phyloP scores from a whole-genome alignment of 2,888 invertebrate species.

The Lycia hirtaria region DNA sequence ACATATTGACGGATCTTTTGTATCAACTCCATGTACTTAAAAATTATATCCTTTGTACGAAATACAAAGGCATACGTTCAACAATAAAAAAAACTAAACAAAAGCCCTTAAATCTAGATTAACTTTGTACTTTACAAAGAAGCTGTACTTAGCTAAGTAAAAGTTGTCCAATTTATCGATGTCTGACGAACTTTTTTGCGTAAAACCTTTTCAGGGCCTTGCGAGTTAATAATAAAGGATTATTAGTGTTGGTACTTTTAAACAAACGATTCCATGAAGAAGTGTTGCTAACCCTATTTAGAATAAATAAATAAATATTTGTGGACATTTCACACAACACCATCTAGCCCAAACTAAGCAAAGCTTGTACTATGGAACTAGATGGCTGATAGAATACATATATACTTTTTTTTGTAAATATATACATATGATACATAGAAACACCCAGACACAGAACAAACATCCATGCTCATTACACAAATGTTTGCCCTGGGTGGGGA shows the following conservation, averaged over 20 bases:
- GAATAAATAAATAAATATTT: too few species aligned
- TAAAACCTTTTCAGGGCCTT: constrained; percentile 10
- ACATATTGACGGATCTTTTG: too few species aligned
- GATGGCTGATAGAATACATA: too few species aligned
- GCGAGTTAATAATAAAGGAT: neutral
- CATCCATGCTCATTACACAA: too few species aligned
- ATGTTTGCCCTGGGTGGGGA: too few species aligned
- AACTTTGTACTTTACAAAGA: constrained; percentile 11
- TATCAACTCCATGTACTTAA: neutral
- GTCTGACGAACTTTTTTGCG: constrained; percentile 4
- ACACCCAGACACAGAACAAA: too few species aligned
- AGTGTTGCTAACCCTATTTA: neutral
- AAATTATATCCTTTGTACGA: neutral
- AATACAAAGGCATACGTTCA: constrained; percentile 5
- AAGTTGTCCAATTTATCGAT: constrained; percentile 15
- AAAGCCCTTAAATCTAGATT: constrained; percentile 1
- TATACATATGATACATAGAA: too few species aligned
- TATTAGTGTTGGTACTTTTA: too few species aligned
- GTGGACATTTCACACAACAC: too few species aligned
- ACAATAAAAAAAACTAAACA: constrained; percentile 2
- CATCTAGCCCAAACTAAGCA: too few species aligned
- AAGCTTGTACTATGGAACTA: too few species aligned
- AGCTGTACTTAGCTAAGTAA: constrained; percentile 1
- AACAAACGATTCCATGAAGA: neutral
- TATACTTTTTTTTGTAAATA: too few species aligned